These are phyloP conservation scores for Mamestra configurata DNA, from an alignment of 1,140 invertebrate genomes.

Conservation along the genomic window DNA sequence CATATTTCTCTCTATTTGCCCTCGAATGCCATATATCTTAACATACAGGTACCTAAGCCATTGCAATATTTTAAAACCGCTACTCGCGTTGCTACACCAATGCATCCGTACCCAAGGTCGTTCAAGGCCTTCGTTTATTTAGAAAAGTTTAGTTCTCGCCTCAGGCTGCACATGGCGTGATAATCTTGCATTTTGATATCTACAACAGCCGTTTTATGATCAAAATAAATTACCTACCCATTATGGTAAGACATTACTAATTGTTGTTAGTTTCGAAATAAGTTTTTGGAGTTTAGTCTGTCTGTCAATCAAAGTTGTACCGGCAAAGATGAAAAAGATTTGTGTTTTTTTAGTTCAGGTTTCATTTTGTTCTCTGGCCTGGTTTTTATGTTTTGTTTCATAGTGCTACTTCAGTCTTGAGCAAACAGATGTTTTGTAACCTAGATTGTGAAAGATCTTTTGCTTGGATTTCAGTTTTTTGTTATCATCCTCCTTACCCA, in stretches of 20 bases:
- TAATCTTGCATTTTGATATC: slow-evolving; percentile 37
- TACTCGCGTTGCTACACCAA: slow-evolving; percentile 4
- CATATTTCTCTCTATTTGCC: too few relatives aligned
- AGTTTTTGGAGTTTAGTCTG: slow-evolving; percentile 14
- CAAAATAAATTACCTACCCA: slow-evolving; percentile 60
- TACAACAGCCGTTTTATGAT: slow-evolving; percentile 24
- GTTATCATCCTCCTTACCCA: too few relatives aligned
- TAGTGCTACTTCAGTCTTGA: background rate
- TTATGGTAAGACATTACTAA: slow-evolving; percentile 61
- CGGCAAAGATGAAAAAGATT: background rate
- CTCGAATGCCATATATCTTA: background rate
- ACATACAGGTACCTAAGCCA: too few relatives aligned
- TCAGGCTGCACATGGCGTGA: slow-evolving; percentile 27
- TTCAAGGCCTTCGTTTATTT: slow-evolving; percentile 45
- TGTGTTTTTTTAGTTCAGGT: background rate
- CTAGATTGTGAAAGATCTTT: too few relatives aligned
- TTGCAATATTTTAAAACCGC: background rate
- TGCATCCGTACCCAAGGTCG: slow-evolving; percentile 33
- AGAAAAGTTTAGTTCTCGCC: slow-evolving; percentile 47
- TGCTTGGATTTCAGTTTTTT: too few relatives aligned
- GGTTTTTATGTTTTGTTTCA: background rate
- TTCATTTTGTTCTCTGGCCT: background rate
- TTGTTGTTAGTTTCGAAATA: slow-evolving; percentile 53
- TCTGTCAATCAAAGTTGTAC: slow-evolving; percentile 23
- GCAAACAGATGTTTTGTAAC: background rate